phyloP scores from a whole-genome alignment of 2,113 vertebrate species.

The Furnarius figulus region DNA sequence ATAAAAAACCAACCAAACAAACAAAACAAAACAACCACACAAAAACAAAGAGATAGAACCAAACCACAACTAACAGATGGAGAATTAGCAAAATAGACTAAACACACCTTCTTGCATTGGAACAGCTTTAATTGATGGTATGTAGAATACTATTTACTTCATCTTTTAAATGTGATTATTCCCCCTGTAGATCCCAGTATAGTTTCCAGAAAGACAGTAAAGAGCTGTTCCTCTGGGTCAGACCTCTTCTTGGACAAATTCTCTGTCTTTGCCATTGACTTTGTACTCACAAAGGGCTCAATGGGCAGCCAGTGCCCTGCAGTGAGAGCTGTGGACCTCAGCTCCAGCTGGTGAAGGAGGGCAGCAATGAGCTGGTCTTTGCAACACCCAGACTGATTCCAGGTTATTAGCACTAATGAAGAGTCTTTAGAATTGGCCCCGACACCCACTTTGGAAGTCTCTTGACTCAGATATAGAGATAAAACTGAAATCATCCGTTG shows the following conservation, averaged over 20 bases:
- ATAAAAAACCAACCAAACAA: not conserved
- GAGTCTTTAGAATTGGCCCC: not conserved
- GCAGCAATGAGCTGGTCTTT: not conserved
- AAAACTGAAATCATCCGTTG: slow-evolving; percentile 13
- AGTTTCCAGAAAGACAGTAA: not conserved
- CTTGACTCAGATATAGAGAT: not conserved
- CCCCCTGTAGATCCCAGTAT: not conserved
- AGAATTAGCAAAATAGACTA: not conserved
- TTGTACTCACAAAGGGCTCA: fast-evolving
- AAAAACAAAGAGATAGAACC: not conserved
- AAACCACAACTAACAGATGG: not conserved
- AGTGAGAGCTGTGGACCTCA: not conserved
- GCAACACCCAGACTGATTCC: not conserved
- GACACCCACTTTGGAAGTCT: not conserved
- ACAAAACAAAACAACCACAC: not conserved
- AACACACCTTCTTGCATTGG: not conserved
- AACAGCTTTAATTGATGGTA: not conserved
- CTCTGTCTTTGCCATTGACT: not conserved
- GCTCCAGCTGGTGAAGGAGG: not conserved
- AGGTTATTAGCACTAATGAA: not conserved
- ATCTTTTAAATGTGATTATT: not conserved
- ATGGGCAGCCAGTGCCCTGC: not conserved
- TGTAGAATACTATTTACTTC: not conserved
- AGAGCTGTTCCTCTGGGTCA: not conserved
- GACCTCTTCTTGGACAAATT: not conserved